Conservation (phyloP, 2,113 vertebrate genomes). For the Cyanoramphus novaezelandiae region DNA sequence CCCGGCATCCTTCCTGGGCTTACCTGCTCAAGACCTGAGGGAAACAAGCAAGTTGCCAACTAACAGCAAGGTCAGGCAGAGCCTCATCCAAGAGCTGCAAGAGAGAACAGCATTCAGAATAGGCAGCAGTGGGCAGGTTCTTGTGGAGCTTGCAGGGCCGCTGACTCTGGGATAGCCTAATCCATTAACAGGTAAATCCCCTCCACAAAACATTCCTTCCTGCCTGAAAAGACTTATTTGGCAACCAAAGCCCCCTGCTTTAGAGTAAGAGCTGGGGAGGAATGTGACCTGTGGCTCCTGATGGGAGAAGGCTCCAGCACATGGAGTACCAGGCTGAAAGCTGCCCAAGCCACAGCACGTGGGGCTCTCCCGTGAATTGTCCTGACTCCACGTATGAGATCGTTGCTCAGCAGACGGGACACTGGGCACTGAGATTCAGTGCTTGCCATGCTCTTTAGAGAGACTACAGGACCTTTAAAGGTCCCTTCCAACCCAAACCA, state of each 20-base stretch:
- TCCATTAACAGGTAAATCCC: slow-evolving; percentile 52
- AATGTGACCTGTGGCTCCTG: slow-evolving; percentile 27
- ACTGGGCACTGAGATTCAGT: not conserved
- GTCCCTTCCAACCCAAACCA: not conserved
- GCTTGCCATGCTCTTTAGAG: not conserved
- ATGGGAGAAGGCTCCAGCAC: not conserved
- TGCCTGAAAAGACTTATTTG: slow-evolving; percentile 41
- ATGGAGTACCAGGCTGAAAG: not conserved
- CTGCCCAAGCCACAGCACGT: not conserved
- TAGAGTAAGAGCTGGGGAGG: slow-evolving; percentile 25
- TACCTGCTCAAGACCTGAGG: not conserved
- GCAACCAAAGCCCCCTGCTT: slow-evolving; percentile 15
- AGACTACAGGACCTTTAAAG: not conserved
- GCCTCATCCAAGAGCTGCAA: not conserved
- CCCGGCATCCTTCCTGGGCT: not conserved
- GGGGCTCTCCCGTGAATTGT: not conserved
- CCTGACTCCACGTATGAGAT: accelerated
- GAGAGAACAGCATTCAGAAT: not conserved
- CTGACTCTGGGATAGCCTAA: slow-evolving; percentile 34
- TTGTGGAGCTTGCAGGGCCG: not conserved
- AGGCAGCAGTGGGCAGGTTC: not conserved
- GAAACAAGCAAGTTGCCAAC: not conserved
- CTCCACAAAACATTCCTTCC: slow-evolving; percentile 56
- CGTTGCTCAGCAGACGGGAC: not conserved
- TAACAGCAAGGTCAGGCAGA: not conserved